Evolutionary conservation across 2,888 invertebrate species (phyloP).

Genomic region (Apotomis turbidana): DNA sequence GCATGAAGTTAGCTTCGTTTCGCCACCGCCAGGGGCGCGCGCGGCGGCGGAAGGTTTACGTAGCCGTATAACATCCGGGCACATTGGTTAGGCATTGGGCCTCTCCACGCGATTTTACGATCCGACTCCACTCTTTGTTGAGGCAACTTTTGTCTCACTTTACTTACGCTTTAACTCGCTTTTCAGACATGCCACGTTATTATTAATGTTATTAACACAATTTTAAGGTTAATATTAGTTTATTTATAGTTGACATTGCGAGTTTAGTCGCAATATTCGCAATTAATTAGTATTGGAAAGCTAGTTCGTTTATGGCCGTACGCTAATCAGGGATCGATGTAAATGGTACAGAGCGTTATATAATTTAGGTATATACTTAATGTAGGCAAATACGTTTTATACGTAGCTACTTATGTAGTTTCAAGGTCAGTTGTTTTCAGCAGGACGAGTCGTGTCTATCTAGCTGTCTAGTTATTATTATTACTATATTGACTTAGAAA

Average conservation of each 20-base stretch:
- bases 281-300: conserved; percentile 47
- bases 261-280: conserved; percentile 24
- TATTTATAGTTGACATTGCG: conserved; percentile 46
- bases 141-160: conserved; percentile 75
- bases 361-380: conserved; percentile 11
- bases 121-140: conserved; percentile 74
- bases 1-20: conserved; percentile 76
- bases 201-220: conserved; percentile 42
- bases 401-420: conserved; percentile 23
- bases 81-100: conserved; percentile 74
- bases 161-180: conserved; percentile 62
- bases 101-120: conserved; percentile 74
- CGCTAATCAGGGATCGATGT: conserved; percentile 38
- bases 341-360: conserved; percentile 23
- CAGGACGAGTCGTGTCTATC: conserved; percentile 12
- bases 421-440: conserved; percentile 44
- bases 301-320: conserved; percentile 59
- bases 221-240: conserved; percentile 70
- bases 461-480: neutral
- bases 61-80: conserved; percentile 82
- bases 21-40: conserved; percentile 76
- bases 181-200: conserved; percentile 58
- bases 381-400: conserved; percentile 1
- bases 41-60: conserved; percentile 82
- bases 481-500: no score